Conservation (phyloP, 2,888 invertebrate species). For the Sturmia bella region DNA sequence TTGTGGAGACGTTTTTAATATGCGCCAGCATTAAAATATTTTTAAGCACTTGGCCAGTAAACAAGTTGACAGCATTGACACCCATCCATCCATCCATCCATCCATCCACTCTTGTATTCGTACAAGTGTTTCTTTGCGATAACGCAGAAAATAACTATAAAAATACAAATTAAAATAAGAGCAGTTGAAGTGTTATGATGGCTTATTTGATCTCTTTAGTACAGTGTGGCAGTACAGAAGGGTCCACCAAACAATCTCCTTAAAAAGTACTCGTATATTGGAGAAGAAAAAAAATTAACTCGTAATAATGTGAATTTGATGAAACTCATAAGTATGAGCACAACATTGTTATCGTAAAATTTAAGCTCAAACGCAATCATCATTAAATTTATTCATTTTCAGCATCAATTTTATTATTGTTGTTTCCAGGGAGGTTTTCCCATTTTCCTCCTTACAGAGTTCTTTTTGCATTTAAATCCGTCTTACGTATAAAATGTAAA, state of each 20-base stretch:
- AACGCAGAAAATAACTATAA: conserved; percentile 39
- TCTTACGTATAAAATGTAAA: conserved; percentile 5
- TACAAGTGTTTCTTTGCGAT: conserved; percentile 55
- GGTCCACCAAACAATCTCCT: conserved; percentile 22
- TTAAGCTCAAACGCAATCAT: conserved; percentile 71
- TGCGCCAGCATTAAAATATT: neutral
- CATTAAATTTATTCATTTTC: conserved; percentile 70
- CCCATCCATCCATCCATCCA: neutral
- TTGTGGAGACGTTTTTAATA: conserved; percentile 18
- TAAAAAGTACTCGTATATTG: neutral
- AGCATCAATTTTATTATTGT: conserved; percentile 64
- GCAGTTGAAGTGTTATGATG: neutral
- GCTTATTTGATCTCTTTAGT: conserved; percentile 14
- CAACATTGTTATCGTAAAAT: conserved; percentile 66
- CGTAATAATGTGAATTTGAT: conserved; percentile 33
- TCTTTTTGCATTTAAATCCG: conserved; percentile 15
- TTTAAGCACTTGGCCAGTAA: neutral
- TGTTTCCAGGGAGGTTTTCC: conserved; percentile 60
- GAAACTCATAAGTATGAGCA: conserved; percentile 8
- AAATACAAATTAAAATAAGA: conserved; percentile 11
- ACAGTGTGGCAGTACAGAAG: conserved; percentile 24
- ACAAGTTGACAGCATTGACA: conserved; percentile 28
- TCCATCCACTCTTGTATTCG: conserved; percentile 22
- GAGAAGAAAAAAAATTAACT: conserved; percentile 2
- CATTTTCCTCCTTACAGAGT: conserved; percentile 58